Percentiles rank a stretch among this genome's conserved stretches.
Evolutionary conservation across 1,140 invertebrate species (phyloP).

Genomic region (Hestina assimilis): DNA sequence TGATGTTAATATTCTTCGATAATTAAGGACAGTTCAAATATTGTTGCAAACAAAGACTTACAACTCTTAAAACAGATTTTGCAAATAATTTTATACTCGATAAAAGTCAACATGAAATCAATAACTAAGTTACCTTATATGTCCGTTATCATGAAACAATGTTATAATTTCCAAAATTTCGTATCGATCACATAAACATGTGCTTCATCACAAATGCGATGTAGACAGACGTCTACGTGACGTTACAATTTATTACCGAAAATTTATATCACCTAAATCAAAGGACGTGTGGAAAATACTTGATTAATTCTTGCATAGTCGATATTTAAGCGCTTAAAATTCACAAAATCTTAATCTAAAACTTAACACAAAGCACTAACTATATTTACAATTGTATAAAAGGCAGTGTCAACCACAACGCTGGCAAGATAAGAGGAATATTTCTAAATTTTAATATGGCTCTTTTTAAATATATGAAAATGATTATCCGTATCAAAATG

Average conservation of each 20-base stretch:
- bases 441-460: conserved; percentile 75
- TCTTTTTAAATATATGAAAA: conserved; percentile 45
- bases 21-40: not conserved
- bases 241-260: conserved; percentile 23
- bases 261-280: not conserved
- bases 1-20: conserved; percentile 22
- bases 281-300: not conserved
- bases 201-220: conserved; percentile 66
- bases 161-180: conserved; percentile 2
- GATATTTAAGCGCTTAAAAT: conserved; percentile 18
- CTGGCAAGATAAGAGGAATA: conserved; percentile 72
- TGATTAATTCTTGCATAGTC: not conserved
- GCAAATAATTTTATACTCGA: not conserved
- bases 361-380: conserved; percentile 39
- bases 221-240: conserved; percentile 69
- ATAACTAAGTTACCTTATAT: too few relatives aligned
- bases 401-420: conserved; percentile 73
- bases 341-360: conserved; percentile 24
- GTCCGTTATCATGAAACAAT: too few relatives aligned
- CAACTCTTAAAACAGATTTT: not conserved
- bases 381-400: conserved; percentile 70
- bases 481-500: conserved; percentile 12
- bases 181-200: conserved; percentile 65
- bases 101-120: not conserved
- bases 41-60: not conserved